Conservation (phyloP, 2,888 invertebrate genomes). For the Clunio marinus region DNA sequence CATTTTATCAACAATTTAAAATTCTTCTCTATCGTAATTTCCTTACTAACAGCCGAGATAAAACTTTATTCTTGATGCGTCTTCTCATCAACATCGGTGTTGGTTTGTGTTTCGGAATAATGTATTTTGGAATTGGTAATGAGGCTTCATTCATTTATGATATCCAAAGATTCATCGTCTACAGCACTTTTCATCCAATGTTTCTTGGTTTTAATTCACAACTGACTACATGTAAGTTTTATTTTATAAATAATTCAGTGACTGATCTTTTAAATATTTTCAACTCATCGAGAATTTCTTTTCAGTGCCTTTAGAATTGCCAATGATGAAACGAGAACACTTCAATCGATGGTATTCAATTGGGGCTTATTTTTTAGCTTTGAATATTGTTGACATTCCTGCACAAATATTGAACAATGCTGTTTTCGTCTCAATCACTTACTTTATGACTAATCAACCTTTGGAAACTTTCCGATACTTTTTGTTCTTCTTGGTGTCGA, state of each 20-base stretch:
- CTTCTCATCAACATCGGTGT: slow-evolving; percentile 69
- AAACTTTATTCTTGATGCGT: slow-evolving; percentile 65
- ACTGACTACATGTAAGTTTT: slow-evolving; percentile 74
- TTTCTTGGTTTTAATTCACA: slow-evolving; percentile 83
- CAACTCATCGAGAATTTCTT: slow-evolving; percentile 43
- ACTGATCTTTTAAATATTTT: too few species aligned
- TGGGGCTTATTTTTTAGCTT: slow-evolving; percentile 75
- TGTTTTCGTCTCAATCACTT: slow-evolving; percentile 71
- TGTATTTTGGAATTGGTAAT: slow-evolving; percentile 73
- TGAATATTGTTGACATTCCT: slow-evolving; percentile 75
- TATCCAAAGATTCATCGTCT: slow-evolving; percentile 80
- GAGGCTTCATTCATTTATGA: slow-evolving; percentile 72
- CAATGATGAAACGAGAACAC: slow-evolving; percentile 74
- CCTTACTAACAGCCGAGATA: slow-evolving; percentile 59
- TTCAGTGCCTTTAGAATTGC: slow-evolving; percentile 78
- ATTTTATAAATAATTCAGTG: neutral
- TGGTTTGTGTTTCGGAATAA: slow-evolving; percentile 69
- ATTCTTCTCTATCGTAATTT: slow-evolving; percentile 58
- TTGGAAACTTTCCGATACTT: slow-evolving; percentile 65
- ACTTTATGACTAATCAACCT: slow-evolving; percentile 83
- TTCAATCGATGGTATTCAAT: slow-evolving; percentile 88
- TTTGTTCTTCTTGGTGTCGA: slow-evolving; percentile 66
- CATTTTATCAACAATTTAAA: slow-evolving; percentile 53
- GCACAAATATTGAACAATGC: slow-evolving; percentile 72
- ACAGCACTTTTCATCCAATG: slow-evolving; percentile 82